A percentile compares a stretch with the other conserved stretches of the same genome.
phyloP scores from a whole-genome alignment of 2,888 invertebrate species.

The Amiota mariae region DNA sequence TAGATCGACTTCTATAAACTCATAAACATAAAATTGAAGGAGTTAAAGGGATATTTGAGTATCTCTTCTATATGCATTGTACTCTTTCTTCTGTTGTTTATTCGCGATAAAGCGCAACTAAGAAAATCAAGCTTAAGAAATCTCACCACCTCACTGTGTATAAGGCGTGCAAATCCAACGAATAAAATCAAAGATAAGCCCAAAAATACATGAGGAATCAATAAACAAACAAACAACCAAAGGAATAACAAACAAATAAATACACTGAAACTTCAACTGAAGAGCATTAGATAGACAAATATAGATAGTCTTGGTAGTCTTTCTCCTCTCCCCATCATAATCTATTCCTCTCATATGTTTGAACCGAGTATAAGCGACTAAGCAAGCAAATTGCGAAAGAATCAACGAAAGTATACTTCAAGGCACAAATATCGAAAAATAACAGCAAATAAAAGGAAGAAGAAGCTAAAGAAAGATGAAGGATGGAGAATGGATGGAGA shows the following conservation, averaged over 20 bases:
- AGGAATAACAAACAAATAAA: background rate
- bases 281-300: background rate
- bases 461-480: too few species aligned
- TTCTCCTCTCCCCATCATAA: too few species aligned
- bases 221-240: background rate
- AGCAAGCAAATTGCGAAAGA: background rate
- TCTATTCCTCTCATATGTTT: too few species aligned
- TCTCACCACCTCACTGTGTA: background rate
- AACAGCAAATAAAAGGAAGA: background rate
- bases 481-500: background rate
- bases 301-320: too few species aligned
- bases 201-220: constrained; percentile 5
- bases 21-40: too few species aligned
- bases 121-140: too few species aligned
- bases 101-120: too few species aligned
- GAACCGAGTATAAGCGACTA: too few species aligned
- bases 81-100: too few species aligned
- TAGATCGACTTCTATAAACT: too few species aligned
- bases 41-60: too few species aligned
- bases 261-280: background rate
- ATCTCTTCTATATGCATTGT: too few species aligned
- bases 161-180: constrained; percentile 17
- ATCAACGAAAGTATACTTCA: constrained; percentile 17
- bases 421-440: constrained; percentile 17
- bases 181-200: constrained; percentile 23